These are phyloP conservation scores for Planiliza haematocheilus DNA, from an alignment of 2,113 vertebrate genomes.

Conservation along the genomic window DNA sequence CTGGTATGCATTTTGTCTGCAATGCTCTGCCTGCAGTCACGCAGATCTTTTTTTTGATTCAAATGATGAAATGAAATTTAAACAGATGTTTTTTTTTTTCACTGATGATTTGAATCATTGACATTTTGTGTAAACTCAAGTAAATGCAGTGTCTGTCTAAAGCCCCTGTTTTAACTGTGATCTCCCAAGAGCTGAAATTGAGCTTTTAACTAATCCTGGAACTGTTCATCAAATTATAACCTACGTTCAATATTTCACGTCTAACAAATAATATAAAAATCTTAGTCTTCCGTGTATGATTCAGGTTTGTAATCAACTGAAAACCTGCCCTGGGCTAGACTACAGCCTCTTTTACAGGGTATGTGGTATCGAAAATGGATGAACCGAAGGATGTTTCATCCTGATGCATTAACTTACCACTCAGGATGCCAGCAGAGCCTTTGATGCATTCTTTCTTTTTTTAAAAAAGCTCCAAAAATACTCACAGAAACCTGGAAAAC, in stretches of 20 bases:
- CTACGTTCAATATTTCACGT: neutral
- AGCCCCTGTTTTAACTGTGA: no score
- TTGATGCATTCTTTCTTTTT: neutral
- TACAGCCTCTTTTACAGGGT: neutral
- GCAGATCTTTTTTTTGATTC: neutral
- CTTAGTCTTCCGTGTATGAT: neutral
- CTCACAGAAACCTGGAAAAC: neutral
- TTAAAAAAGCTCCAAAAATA: conserved; percentile 9
- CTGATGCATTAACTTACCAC: conserved; percentile 15
- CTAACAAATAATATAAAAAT: conserved; percentile 4
- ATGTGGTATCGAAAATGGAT: conserved; percentile 32
- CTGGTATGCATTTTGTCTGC: neutral
- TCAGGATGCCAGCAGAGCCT: neutral
- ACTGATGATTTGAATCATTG: neutral
- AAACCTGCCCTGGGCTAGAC: neutral
- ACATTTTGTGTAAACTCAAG: no score
- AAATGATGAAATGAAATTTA: neutral
- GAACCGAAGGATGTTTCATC: conserved; percentile 27
- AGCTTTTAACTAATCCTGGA: neutral
- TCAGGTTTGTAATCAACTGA: neutral
- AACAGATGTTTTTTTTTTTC: neutral
- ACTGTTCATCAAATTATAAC: neutral
- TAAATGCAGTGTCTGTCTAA: no score
- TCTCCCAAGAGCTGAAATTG: neutral
- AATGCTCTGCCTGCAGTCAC: neutral